Evolutionary conservation across 1,140 invertebrate species (phyloP).

Genomic region (Idris sp.): DNA sequence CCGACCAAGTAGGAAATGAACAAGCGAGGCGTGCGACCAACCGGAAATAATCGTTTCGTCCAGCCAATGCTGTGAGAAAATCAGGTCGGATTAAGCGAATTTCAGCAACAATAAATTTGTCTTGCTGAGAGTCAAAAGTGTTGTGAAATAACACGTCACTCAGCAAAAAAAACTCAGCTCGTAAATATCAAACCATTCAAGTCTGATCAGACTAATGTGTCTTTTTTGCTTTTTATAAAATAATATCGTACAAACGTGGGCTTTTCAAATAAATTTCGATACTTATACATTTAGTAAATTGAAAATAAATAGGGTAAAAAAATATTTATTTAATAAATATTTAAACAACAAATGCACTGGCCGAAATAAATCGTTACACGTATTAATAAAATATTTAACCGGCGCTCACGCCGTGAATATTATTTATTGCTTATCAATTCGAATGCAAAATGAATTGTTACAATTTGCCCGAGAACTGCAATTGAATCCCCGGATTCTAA

Average conservation of each 20-base stretch:
- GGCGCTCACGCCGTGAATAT: constrained; percentile 4
- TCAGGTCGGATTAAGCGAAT: constrained; percentile 51
- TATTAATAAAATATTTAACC: constrained; percentile 29
- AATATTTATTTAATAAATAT: constrained; percentile 4
- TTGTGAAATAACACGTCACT: constrained; percentile 1
- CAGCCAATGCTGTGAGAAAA: constrained; percentile 47
- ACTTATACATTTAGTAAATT: too few relatives aligned
- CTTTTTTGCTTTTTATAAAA: too few relatives aligned
- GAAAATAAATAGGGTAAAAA: not conserved
- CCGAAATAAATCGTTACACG: constrained; percentile 4
- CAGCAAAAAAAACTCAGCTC: constrained; percentile 1
- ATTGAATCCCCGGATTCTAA: too few relatives aligned
- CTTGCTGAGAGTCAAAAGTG: constrained; percentile 25
- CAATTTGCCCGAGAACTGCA: too few relatives aligned
- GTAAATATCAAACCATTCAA: too few relatives aligned
- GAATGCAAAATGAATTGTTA: constrained; percentile 1
- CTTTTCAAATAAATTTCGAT: too few relatives aligned
- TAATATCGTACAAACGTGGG: too few relatives aligned
- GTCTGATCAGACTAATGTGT: not conserved
- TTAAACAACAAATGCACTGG: not conserved
- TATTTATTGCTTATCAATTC: not conserved
- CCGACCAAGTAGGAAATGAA: constrained; percentile 53
- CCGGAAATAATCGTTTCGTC: constrained; percentile 55
- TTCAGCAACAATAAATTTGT: constrained; percentile 30
- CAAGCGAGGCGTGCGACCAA: constrained; percentile 49